Percentiles rank a stretch among this genome's conserved stretches.
phyloP scores from a whole-genome alignment of 2,888 invertebrate species.

The Morpho helenor region DNA sequence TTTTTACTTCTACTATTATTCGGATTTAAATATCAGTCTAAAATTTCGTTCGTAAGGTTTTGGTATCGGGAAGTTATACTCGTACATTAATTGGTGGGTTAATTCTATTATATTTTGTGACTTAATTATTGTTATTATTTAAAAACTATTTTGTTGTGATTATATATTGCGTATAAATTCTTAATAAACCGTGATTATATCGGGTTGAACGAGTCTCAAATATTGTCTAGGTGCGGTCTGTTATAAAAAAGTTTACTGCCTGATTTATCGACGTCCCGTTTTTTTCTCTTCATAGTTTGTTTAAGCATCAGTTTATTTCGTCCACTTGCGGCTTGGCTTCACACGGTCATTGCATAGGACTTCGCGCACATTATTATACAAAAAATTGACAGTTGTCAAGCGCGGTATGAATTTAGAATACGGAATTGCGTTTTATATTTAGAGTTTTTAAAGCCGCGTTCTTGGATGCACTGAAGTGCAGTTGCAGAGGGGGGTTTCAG shows the following conservation, averaged over 20 bases:
- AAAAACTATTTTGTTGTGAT: slow-evolving; percentile 56
- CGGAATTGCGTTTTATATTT: slow-evolving; percentile 43
- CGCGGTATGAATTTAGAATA: slow-evolving; percentile 29
- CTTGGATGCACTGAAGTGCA: slow-evolving; percentile 73
- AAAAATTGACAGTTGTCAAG: slow-evolving; percentile 24
- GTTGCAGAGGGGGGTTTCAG: slow-evolving; percentile 59
- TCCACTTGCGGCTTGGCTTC: slow-evolving; percentile 9
- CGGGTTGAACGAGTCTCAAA: slow-evolving; percentile 40
- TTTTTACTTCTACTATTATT: slow-evolving; percentile 56
- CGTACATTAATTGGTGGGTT: slow-evolving; percentile 35
- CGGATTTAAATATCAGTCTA: slow-evolving; percentile 77
- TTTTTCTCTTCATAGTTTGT: slow-evolving; percentile 76
- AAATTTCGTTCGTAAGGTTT: slow-evolving; percentile 74
- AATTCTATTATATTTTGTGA: slow-evolving; percentile 49
- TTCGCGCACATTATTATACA: slow-evolving; percentile 29
- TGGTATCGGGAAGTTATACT: slow-evolving; percentile 59
- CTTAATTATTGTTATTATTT: slow-evolving; percentile 42
- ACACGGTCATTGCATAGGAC: slow-evolving; percentile 8
- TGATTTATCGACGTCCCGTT: slow-evolving; percentile 47
- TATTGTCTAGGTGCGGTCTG: slow-evolving; percentile 56
- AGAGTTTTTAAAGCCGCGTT: slow-evolving; percentile 51
- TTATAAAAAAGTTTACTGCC: slow-evolving; percentile 46
- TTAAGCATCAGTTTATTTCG: slow-evolving; percentile 30
- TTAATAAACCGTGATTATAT: slow-evolving; percentile 52
- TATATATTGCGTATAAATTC: slow-evolving; percentile 61